A percentile compares a stretch with the other conserved stretches of the same genome.
Conservation (phyloP, 2,113 vertebrate genomes). For the Morone saxatilis region DNA sequence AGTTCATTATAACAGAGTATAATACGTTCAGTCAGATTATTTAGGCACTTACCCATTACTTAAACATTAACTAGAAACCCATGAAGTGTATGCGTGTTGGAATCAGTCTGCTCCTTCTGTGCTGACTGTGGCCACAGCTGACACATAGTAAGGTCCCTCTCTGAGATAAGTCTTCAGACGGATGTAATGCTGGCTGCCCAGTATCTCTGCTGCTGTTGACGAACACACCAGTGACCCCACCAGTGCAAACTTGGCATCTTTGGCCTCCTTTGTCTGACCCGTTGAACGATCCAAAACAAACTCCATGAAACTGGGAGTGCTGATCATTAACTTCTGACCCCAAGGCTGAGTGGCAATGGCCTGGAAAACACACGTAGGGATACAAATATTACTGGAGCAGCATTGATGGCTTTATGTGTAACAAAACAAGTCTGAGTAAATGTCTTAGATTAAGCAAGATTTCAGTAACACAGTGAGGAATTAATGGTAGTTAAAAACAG, state of each 20-base stretch:
- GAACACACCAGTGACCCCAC: conserved; percentile 91
- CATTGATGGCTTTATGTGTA: too few species aligned
- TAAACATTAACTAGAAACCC: conserved; percentile 29
- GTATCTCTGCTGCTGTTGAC: conserved; percentile 86
- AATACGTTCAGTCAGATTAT: neutral
- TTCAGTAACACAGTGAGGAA: neutral
- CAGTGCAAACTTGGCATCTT: conserved; percentile 95
- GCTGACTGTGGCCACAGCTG: conserved; percentile 88
- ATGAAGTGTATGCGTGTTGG: neutral
- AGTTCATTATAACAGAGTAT: neutral
- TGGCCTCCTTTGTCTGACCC: conserved; percentile 91
- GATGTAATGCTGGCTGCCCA: conserved; percentile 92
- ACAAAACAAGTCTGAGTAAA: too few species aligned
- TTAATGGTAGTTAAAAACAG: neutral
- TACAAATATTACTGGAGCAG: neutral
- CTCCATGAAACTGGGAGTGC: conserved; percentile 94
- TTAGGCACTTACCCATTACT: conserved; percentile 17
- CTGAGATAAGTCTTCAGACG: conserved; percentile 90
- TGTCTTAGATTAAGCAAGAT: too few species aligned
- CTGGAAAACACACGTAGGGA: conserved; percentile 74
- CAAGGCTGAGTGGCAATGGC: conserved; percentile 92
- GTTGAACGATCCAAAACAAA: conserved; percentile 93
- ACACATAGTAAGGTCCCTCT: conserved; percentile 94
- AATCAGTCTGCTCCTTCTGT: conserved; percentile 93
- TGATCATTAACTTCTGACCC: conserved; percentile 94